A percentile compares a stretch with the other conserved stretches of the same genome.
Conservation (phyloP, 2,888 invertebrate species). For the Eremobia ochroleuca region DNA sequence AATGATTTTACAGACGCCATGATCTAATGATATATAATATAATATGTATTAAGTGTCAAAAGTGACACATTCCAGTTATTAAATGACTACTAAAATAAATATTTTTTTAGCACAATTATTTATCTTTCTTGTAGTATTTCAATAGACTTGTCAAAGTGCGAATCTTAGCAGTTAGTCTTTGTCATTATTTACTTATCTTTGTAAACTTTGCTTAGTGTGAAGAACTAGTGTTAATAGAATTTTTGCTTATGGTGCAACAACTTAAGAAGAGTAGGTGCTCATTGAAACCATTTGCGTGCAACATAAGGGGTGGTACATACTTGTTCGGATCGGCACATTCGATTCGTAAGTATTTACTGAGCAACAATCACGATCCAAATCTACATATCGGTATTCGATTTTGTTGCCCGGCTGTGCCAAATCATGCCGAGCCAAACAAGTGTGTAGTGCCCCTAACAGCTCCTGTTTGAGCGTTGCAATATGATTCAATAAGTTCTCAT, state of each 20-base stretch:
- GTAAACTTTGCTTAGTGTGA: slow-evolving; percentile 11
- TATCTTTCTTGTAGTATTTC: slow-evolving; percentile 4
- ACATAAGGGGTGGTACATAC: neutral
- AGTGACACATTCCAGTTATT: slow-evolving; percentile 2
- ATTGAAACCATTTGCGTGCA: neutral
- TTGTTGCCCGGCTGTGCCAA: neutral
- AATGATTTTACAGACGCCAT: neutral
- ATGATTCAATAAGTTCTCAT: no score
- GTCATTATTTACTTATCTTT: slow-evolving; percentile 41
- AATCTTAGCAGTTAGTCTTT: slow-evolving; percentile 34
- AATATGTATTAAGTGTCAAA: slow-evolving; percentile 19
- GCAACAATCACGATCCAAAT: no score
- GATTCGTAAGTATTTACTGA: neutral
- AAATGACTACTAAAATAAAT: slow-evolving; percentile 3
- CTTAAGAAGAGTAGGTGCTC: neutral
- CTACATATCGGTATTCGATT: neutral
- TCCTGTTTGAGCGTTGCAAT: no score
- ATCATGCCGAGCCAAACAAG: neutral
- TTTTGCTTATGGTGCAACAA: neutral
- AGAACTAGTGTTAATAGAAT: neutral
- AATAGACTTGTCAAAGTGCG: slow-evolving; percentile 34
- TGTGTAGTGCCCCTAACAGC: neutral
- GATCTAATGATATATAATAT: slow-evolving; percentile 19
- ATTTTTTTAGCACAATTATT: slow-evolving; percentile 2
- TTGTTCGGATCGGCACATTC: neutral